A percentile compares a stretch with the other conserved stretches of the same genome.
Conservation (phyloP, 2,888 invertebrate species). For the Diadegma fenestrale region DNA sequence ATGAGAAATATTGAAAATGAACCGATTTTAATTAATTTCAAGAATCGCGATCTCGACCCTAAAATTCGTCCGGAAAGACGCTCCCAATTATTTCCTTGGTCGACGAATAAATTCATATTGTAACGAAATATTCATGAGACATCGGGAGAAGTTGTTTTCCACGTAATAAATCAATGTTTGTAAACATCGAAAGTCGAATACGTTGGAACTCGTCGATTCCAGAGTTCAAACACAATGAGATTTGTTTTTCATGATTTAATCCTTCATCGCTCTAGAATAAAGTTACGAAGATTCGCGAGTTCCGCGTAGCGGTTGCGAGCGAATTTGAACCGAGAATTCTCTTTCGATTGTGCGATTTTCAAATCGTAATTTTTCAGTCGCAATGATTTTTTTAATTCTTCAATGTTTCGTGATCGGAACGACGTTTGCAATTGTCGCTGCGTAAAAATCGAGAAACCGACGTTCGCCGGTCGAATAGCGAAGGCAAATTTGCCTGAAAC, state of each 20-base stretch:
- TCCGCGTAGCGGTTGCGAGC: background rate
- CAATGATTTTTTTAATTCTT: background rate
- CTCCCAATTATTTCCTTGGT: slow-evolving; percentile 25
- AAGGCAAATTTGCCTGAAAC: background rate
- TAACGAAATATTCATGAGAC: background rate
- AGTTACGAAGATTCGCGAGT: background rate
- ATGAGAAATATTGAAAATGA: background rate
- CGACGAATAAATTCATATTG: background rate
- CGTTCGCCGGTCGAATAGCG: background rate
- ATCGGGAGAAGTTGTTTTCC: background rate
- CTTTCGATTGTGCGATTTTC: background rate
- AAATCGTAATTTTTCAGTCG: background rate
- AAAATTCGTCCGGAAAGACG: slow-evolving; percentile 10
- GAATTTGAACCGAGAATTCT: background rate
- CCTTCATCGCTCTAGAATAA: background rate
- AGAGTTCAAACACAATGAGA: slow-evolving; percentile 8
- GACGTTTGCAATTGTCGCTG: background rate
- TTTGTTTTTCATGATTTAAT: slow-evolving; percentile 8
- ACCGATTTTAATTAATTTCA: background rate
- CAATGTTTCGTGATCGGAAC: background rate
- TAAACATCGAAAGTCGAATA: slow-evolving; percentile 26
- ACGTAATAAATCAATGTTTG: slow-evolving; percentile 37
- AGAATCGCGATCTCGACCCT: background rate
- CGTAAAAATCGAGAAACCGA: background rate
- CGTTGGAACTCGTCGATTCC: slow-evolving; percentile 32